Evolutionary conservation across 2,888 invertebrate genomes (phyloP), one percentile per base, ranked within the genome.

Genomic region (Cyclophora punctaria): DNA sequence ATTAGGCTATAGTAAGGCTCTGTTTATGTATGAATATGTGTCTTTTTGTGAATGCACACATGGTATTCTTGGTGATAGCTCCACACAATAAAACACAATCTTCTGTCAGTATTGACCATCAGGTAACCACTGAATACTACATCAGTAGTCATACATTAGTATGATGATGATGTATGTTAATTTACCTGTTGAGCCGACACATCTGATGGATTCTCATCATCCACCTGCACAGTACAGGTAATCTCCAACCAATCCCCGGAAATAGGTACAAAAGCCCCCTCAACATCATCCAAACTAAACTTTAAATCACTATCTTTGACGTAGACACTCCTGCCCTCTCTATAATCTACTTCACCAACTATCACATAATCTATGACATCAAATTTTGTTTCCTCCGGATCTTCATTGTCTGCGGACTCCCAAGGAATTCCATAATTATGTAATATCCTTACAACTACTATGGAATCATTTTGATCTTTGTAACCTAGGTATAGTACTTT

Each of bases 181-280:
- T 41, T 6, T n/a, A 49, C 53, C 47, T 53, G 48, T n/a, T 34
- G 35, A 34, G 51, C 48, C 7, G 45, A 69, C 52, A 90, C 84
- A 45, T 85, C 79, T 53, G 74, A 77, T n/a, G 82, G 72, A n/a
- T 85, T 84, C 5, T 84, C 69, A 56, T 91, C 90, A 73, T 93
- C 89, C 48, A 91, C 76, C 68, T 92, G 91, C 6, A 93, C 90
- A 57, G 90, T 86, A 47, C 92, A 92, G 53, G 90, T 89, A 42
- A 94, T 66, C 69, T 90, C 90, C 33, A 95, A 66, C 88, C 92
- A 92, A 73, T 95, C 95, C 2, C 95, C 95, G 56, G 90, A 80
- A 20, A 91, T 76, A 2, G 94, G 94, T 43, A 93, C 73, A 72
- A 94, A 93, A 48, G 90, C 90, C 3, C 91, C 89, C 58, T 85